phyloP scores from a whole-genome alignment of 1,140 invertebrate species.

The Pogonomyrmex barbatus region DNA sequence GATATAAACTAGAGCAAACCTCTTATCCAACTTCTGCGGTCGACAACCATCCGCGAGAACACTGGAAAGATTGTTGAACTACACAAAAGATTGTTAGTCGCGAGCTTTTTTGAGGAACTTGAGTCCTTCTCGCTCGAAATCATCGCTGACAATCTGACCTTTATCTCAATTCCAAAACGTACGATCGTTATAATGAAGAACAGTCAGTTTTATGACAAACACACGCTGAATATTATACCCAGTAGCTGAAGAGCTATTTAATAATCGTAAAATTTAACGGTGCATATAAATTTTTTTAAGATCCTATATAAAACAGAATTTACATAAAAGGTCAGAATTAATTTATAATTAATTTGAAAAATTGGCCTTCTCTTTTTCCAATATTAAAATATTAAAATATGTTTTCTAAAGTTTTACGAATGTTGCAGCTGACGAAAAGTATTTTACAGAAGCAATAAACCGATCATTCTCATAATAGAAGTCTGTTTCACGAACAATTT shows the following conservation, averaged over 20 bases:
- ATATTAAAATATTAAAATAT: not conserved
- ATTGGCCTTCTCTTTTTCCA: not conserved
- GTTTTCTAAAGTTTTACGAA: not conserved
- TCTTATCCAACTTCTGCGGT: conserved; percentile 33
- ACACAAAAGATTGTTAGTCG: conserved; percentile 41
- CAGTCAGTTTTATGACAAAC: not conserved
- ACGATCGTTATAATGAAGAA: not conserved
- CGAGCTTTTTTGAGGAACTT: not conserved
- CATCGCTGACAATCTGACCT: not conserved
- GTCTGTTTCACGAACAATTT: not conserved
- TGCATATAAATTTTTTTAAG: not conserved
- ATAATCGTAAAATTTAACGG: not conserved
- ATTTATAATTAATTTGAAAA: conserved; percentile 39
- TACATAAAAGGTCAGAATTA: not conserved
- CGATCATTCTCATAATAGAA: not conserved
- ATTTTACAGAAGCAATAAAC: not conserved
- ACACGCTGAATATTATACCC: not conserved
- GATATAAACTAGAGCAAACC: conserved; percentile 44
- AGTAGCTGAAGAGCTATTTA: not conserved
- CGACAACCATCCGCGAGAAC: conserved; percentile 9
- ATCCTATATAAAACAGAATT: not conserved
- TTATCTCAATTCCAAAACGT: not conserved
- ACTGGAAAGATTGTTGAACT: conserved; percentile 22
- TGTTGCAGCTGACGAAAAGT: not conserved
- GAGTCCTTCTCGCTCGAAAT: not conserved